Percentiles rank a stretch among this genome's conserved stretches.
Conservation (phyloP, 2,797 vertebrate species). For the Chaenodraco wilsoni region DNA sequence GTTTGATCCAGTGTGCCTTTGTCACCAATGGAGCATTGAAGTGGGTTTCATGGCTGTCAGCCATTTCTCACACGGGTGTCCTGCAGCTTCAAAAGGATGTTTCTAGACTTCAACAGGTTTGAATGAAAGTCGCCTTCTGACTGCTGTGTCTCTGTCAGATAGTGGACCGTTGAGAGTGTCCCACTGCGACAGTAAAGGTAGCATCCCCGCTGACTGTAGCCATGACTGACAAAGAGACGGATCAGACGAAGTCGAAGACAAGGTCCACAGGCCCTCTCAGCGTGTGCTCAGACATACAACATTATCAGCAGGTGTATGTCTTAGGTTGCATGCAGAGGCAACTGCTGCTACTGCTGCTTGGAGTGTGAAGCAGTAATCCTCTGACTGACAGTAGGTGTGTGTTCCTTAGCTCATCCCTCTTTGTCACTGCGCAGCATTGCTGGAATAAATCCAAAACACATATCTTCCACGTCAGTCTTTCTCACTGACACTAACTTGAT, state of each 20-base stretch:
- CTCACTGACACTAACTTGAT: conserved; percentile 34
- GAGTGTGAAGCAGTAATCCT: conserved; percentile 30
- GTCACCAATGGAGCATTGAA: conserved; percentile 59
- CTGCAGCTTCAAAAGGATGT: conserved; percentile 30
- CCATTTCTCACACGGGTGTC: conserved; percentile 63
- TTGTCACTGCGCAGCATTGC: conserved; percentile 21
- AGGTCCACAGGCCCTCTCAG: conserved; percentile 35
- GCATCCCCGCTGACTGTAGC: conserved; percentile 34
- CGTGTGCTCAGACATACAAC: conserved; percentile 42
- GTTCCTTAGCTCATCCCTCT: conserved; percentile 33
- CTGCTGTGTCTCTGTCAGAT: conserved; percentile 26
- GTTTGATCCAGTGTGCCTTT: conserved; percentile 72
- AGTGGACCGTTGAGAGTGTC: conserved; percentile 21
- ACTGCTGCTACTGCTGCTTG: conserved; percentile 2
- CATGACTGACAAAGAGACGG: conserved; percentile 46
- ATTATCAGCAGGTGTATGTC: conserved; percentile 45
- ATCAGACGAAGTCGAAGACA: conserved; percentile 29
- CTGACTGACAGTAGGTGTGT: conserved; percentile 23
- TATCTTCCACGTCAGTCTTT: conserved; percentile 42
- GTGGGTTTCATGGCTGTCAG: conserved; percentile 46
- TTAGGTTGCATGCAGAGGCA: conserved; percentile 51
- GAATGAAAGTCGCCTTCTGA: conserved; percentile 28
- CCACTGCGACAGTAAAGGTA: conserved; percentile 29
- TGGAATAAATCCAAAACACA: conserved; percentile 30
- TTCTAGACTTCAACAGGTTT: conserved; percentile 36